A percentile compares a stretch with the other conserved stretches of the same genome.
Conservation (phyloP, 2,797 vertebrate genomes). For the Eremophila alpestris region DNA sequence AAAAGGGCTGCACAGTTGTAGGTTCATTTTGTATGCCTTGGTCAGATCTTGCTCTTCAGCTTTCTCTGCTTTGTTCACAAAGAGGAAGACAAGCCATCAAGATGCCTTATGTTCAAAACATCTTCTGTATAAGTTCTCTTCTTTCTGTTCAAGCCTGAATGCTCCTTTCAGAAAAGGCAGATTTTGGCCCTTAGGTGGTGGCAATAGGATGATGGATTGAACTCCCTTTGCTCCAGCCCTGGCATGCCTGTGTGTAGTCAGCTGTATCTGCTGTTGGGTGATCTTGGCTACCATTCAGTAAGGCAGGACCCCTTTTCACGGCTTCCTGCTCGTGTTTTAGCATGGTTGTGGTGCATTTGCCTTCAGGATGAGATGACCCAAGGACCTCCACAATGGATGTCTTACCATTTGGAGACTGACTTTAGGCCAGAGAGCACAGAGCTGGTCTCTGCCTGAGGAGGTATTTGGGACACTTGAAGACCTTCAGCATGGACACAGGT, state of each 20-base stretch:
- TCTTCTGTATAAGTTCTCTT: background rate
- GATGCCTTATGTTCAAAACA: background rate
- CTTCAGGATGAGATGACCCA: background rate
- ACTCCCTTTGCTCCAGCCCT: background rate
- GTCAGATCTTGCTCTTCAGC: background rate
- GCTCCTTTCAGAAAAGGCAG: background rate
- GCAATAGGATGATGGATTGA: background rate
- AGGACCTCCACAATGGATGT: background rate
- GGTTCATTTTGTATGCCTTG: background rate
- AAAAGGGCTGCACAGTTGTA: background rate
- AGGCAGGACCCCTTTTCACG: background rate
- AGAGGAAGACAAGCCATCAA: background rate
- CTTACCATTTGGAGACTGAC: background rate
- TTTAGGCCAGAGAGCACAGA: background rate
- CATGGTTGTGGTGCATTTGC: rapidly evolving
- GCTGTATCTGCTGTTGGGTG: background rate
- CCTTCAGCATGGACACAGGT: background rate
- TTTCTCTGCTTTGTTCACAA: background rate
- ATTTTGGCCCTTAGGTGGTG: background rate
- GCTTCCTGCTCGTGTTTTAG: background rate
- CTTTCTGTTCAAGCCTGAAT: background rate
- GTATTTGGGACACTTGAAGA: background rate
- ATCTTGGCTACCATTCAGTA: background rate
- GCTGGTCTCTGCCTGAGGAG: background rate
- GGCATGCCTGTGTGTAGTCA: rapidly evolving